phyloP scores from a whole-genome alignment of 2,888 invertebrate genomes.

The Himalopsyche japonica region DNA sequence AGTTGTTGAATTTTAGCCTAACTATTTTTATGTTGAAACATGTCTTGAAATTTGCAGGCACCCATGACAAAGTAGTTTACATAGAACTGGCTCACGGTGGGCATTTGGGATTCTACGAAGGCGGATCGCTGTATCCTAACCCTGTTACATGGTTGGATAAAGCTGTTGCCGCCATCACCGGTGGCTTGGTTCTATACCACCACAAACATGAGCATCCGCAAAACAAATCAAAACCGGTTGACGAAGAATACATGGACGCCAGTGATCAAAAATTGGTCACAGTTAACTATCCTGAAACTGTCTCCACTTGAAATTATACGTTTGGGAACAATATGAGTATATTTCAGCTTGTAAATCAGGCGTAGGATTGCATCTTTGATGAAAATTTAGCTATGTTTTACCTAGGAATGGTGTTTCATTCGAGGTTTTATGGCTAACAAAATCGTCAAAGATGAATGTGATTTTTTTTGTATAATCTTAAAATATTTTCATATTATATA shows the following conservation, averaged over 20 bases:
- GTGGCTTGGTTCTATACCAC: conserved; percentile 69
- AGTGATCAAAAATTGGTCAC: conserved; percentile 9
- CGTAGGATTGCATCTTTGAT: neutral
- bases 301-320: neutral
- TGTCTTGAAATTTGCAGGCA: conserved; percentile 54
- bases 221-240: conserved; percentile 13
- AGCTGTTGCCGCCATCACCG: conserved; percentile 79
- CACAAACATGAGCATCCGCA: conserved; percentile 45
- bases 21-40: neutral
- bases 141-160: conserved; percentile 93
- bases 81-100: conserved; percentile 89
- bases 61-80: conserved; percentile 70
- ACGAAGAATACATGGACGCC: conserved; percentile 29
- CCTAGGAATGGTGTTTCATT: neutral
- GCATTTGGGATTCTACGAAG: conserved; percentile 93
- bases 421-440: neutral
- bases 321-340: neutral
- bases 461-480: neutral
- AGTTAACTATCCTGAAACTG: neutral
- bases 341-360: neutral
- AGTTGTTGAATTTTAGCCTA: no score
- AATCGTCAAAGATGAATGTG: neutral
- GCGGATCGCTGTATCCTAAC: conserved; percentile 83
- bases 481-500: neutral
- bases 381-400: neutral